Conservation (phyloP, 1,140 invertebrate genomes). For the Drosophila kurseongensis region DNA sequence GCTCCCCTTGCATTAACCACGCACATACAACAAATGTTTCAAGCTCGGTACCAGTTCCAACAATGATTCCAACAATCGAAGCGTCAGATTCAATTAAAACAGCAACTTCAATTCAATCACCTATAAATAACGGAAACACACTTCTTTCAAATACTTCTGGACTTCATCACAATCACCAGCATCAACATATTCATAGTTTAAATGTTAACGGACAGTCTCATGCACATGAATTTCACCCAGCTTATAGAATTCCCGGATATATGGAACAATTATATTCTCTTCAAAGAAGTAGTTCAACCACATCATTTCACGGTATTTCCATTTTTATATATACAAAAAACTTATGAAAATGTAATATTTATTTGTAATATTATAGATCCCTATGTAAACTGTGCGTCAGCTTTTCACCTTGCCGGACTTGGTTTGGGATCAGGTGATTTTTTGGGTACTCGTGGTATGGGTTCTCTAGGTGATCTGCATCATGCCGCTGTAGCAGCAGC, state of each 20-base stretch:
- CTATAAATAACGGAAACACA: constrained; percentile 28
- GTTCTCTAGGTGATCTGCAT: constrained; percentile 72
- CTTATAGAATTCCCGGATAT: constrained; percentile 88
- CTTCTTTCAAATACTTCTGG: constrained; percentile 24
- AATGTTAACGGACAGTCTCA: constrained; percentile 49
- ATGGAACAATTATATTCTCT: constrained; percentile 90
- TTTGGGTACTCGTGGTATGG: constrained; percentile 59
- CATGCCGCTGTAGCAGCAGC: constrained; percentile 75
- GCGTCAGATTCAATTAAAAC: constrained; percentile 32
- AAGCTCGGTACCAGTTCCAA: constrained; percentile 48
- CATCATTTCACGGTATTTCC: constrained; percentile 85
- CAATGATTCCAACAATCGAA: constrained; percentile 20
- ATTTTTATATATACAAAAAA: constrained; percentile 15
- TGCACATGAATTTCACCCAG: constrained; percentile 86
- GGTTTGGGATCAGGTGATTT: constrained; percentile 78
- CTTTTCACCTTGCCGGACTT: constrained; percentile 75
- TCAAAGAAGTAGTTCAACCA: constrained; percentile 85
- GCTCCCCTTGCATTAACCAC: constrained; percentile 32
- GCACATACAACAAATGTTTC: constrained; percentile 49
- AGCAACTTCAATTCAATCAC: constrained; percentile 6
- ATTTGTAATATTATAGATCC: constrained; percentile 59
- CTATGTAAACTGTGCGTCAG: constrained; percentile 66
- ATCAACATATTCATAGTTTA: constrained; percentile 42
- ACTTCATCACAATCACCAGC: constrained; percentile 49
- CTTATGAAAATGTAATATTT: not conserved